Evolutionary conservation across 92 coral and sea anemone species (phyloP), one percentile per base, ranked within the genome.

Genomic region (Epizoanthus stellaris): DNA sequence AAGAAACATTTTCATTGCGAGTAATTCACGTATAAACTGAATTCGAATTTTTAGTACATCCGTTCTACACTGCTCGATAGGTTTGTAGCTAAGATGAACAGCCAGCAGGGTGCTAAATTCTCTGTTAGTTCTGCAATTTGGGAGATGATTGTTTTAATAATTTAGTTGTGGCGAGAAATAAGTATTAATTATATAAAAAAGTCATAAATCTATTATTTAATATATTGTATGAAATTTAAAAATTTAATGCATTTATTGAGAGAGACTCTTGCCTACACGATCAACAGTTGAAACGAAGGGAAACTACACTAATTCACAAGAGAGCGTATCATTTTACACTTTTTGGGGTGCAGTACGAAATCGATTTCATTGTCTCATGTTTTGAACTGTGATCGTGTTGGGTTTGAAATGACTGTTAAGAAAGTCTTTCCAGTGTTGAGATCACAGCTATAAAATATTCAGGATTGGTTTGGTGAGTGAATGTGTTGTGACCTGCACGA

Each of bases 161-260:
- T 77, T 38, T 61, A 23, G 11, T 62, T 40, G 10, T 19, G 20
- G 38, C 40, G 63, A 77, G 19, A 10, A 14, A 38, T 57, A 19
- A 39, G 9, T n/a, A 77, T 45, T 57, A 25, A 4, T 4, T 10
- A 11, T 30, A n/a, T n/a, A n/a, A n/a, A n/a, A n/a, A 39, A 77
- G 58, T 58, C n/a, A 0, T 9, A 75, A 16, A 57, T 67, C 17
- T 15, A 68, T 76, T 77, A 61, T 77, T 60, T 77, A 49, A 61
- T 77, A 19, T 25, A 54, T 57, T 56, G 56, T 49, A 49, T 49
- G 40, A 30, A 14, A 19, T 77, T 39, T 38, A 40, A 77, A 60
- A 39, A 57, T 39, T 38, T n/a, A 59, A 34, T 60, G 38, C 21
- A 77, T 77, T 17, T 49, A 8, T 49, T 76, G 62, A 52, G 43